Evolutionary conservation across 1,140 invertebrate genomes (phyloP).

Genomic region (Saccostrea echinata): DNA sequence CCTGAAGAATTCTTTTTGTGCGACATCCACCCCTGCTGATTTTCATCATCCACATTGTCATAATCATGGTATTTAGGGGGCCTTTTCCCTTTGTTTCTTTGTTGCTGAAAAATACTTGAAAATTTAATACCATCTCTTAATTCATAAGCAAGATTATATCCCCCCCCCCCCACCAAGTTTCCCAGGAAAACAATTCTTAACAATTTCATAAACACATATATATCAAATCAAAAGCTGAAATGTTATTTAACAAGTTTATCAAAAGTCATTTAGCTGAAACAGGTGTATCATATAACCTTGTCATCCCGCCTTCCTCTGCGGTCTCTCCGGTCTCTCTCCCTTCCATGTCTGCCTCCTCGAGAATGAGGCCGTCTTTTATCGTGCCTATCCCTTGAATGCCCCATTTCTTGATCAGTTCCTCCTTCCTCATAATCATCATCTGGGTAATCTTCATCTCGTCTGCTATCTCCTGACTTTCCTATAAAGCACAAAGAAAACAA

Average conservation of each 20-base stretch:
- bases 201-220: neutral
- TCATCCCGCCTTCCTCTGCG: conserved; percentile 45
- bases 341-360: neutral
- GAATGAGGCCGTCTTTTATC: conserved; percentile 30
- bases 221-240: too few species aligned
- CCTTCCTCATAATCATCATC: conserved; percentile 43
- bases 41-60: conserved; percentile 60
- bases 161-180: neutral
- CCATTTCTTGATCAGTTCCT: neutral
- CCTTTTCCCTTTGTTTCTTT: conserved; percentile 47
- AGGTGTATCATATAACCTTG: neutral
- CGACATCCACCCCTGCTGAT: conserved; percentile 45
- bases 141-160: too few species aligned
- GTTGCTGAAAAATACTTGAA: neutral
- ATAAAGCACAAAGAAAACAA: neutral
- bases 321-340: conserved; percentile 49
- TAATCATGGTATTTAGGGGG: conserved; percentile 65
- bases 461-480: conserved; percentile 45
- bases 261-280: conserved; percentile 11
- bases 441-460: conserved; percentile 7
- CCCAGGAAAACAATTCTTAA: neutral
- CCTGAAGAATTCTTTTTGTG: conserved; percentile 41
- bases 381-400: neutral
- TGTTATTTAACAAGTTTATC: too few species aligned
- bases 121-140: neutral